Evolutionary conservation across 2,888 invertebrate species (phyloP), one percentile per base, ranked within the genome.

Genomic region (Glaucopsyche alexis): DNA sequence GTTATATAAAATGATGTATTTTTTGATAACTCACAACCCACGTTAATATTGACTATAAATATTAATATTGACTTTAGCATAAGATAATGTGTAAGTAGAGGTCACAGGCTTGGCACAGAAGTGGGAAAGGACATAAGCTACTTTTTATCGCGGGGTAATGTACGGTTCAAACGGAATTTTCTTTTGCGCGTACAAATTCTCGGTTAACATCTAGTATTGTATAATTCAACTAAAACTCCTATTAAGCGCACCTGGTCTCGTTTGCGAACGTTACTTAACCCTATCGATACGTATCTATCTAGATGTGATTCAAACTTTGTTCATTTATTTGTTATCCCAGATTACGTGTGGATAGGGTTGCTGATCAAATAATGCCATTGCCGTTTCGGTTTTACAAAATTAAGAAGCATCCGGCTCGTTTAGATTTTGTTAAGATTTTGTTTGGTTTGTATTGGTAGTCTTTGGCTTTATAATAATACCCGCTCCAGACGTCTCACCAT

Each of bases 281-380:
- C 82, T 84, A 84, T 85, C 85, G 85, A 84, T 83, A 84, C 83
- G 85, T 84, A 86, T 87, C 87, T 85, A 85, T 88, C 87, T 86
- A 83, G 85, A 85, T 85, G 85, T 85, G 83, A 82, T 84, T 80
- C 84, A 85, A 89, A 90, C 84, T 89, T 88, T 87, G 87, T 88
- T 88, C 88, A 88, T 88, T 89, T 88, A 89, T 88, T 84, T 83
- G 83, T 83, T 81, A 88, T 87, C 85, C 86, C 81, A 76, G 78
- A 76, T 71, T 13, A 49, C 29, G n/a, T 40, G 42, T 9, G 64
- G 16, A 55, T 38, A 45, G 42, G 74, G 74, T 67, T 60, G 60
- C 13, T 29, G 29, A 29, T 7, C 42, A 29, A 29, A 60, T 60
- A 29, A 38, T 6, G 7, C 60, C 29, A 55, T 9, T 5, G 19